These are phyloP conservation scores for Venustaconcha ellipsiformis DNA, from an alignment of 1,140 invertebrate genomes.

Conservation along the genomic window DNA sequence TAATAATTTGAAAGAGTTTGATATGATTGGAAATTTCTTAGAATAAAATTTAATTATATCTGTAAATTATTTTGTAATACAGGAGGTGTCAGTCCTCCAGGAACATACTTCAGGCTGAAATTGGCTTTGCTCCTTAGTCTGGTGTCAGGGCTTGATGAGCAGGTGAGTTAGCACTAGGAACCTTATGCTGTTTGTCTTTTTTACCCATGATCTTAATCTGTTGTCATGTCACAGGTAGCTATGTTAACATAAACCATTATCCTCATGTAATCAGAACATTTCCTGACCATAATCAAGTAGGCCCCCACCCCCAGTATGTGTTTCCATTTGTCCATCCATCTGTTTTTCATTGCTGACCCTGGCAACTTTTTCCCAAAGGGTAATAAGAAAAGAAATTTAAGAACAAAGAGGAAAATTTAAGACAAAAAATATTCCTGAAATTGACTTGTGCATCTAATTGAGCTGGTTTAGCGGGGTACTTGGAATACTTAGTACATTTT, in stretches of 20 bases:
- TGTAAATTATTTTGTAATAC: slow-evolving; percentile 1
- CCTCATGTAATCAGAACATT: not conserved
- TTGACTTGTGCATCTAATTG: no score
- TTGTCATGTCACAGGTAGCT: not conserved
- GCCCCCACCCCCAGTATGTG: not conserved
- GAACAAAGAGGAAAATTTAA: no score
- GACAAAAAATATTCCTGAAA: no score
- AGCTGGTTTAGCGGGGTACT: no score
- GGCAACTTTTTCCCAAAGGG: no score
- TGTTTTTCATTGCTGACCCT: no score
- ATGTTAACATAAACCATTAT: not conserved
- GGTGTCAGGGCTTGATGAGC: slow-evolving; percentile 18
- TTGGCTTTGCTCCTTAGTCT: slow-evolving; percentile 47
- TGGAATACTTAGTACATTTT: no score
- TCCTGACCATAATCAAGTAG: not conserved
- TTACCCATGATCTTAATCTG: not conserved
- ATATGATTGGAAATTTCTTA: not conserved
- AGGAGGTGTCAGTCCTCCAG: slow-evolving; percentile 47
- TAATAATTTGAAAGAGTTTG: not conserved
- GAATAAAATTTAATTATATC: not conserved
- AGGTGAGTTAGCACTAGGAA: slow-evolving; percentile 8
- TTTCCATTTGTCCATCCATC: no score
- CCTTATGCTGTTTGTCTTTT: not conserved
- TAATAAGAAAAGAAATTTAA: no score
- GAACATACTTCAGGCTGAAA: slow-evolving; percentile 46